Evolutionary conservation across 2,113 vertebrate genomes (phyloP).

Genomic region (Psettodes erumei): DNA sequence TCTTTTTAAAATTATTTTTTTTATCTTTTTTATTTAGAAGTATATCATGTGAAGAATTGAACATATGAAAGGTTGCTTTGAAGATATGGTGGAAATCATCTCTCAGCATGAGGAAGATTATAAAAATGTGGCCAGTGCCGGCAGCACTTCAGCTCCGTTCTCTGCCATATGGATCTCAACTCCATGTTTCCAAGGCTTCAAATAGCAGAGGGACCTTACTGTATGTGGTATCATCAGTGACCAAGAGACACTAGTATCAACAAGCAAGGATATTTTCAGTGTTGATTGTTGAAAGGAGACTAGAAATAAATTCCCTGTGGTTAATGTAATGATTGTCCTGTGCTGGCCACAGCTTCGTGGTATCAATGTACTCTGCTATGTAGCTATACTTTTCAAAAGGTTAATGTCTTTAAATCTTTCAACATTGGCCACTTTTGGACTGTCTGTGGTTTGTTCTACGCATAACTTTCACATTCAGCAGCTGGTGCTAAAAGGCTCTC

Average conservation of each 20-base stretch:
- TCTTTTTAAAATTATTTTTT: conserved; percentile 48
- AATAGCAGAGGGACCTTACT: conserved; percentile 23
- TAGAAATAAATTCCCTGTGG: background rate
- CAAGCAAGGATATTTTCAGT: too few relatives aligned
- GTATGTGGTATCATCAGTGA: conserved; percentile 14
- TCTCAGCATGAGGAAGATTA: conserved; percentile 44
- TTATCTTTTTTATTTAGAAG: too few relatives aligned
- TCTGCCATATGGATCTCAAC: conserved; percentile 26
- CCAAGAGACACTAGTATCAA: conserved; percentile 1
- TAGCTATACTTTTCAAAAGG: background rate
- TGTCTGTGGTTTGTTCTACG: background rate
- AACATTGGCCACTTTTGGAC: background rate
- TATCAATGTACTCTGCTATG: background rate
- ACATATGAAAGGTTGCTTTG: conserved; percentile 28
- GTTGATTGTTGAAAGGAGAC: background rate
- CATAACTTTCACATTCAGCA: background rate
- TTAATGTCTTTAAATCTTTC: background rate
- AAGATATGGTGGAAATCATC: conserved; percentile 53
- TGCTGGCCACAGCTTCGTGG: background rate
- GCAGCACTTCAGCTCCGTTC: conserved; percentile 9
- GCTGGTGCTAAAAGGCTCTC: conserved; percentile 9
- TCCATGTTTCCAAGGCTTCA: conserved; percentile 21
- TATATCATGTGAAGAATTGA: conserved; percentile 32
- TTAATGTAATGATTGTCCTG: background rate
- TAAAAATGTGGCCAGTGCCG: conserved; percentile 29